Evolutionary conservation across 2,888 invertebrate genomes (phyloP).

Genomic region (Ephialtes manifestator): DNA sequence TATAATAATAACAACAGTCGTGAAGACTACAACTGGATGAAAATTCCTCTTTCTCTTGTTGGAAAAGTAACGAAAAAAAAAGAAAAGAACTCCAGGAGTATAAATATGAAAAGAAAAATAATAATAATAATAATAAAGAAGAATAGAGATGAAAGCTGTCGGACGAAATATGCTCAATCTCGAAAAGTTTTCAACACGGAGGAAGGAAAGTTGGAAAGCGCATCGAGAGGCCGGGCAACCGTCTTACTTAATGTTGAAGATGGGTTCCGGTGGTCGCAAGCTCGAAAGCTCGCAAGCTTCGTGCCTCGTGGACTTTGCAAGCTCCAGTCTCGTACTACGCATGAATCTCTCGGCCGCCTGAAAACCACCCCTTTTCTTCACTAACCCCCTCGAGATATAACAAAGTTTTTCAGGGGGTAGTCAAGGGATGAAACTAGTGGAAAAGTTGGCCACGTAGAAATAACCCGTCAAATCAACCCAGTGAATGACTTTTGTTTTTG

Average conservation of each 20-base stretch:
- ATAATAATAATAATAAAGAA: constrained; percentile 14
- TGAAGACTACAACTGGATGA: too few species aligned
- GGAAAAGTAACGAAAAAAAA: background rate
- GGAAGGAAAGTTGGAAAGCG: constrained; percentile 32
- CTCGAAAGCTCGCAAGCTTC: constrained; percentile 39
- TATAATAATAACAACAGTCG: background rate
- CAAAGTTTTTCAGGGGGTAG: constrained; percentile 48
- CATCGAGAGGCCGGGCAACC: constrained; percentile 23
- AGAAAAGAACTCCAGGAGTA: background rate
- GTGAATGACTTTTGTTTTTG: constrained; percentile 11
- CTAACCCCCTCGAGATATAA: constrained; percentile 38
- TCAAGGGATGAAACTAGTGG: constrained; percentile 22
- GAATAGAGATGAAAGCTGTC: constrained; percentile 28
- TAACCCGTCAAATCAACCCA: constrained; percentile 47
- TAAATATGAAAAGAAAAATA: constrained; percentile 11
- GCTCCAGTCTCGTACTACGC: constrained; percentile 8
- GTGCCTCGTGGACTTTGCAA: constrained; percentile 25
- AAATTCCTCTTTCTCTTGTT: background rate
- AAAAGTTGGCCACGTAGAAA: constrained; percentile 44
- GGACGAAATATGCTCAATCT: constrained; percentile 31
- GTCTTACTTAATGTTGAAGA: constrained; percentile 32
- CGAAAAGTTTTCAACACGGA: constrained; percentile 22
- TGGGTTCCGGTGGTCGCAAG: background rate
- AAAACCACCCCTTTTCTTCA: background rate
- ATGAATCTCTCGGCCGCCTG: constrained; percentile 31